Evolutionary conservation across 2,888 invertebrate genomes (phyloP).

Genomic region (Phaedon cochleariae): DNA sequence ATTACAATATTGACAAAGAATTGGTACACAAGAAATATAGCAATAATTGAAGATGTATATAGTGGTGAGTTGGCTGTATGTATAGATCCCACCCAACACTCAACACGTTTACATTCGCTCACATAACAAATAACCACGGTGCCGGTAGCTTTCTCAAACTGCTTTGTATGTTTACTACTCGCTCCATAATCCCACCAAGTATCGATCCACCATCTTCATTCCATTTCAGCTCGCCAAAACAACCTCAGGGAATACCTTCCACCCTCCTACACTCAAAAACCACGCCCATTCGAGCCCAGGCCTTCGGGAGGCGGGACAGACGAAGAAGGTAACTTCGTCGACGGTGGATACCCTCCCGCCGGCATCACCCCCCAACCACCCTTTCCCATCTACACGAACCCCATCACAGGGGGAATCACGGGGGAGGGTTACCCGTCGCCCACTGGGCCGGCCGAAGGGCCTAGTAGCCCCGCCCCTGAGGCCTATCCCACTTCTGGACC

Average conservation of each 20-base stretch:
- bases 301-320: conserved; percentile 29
- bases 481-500: conserved; percentile 23
- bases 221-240: conserved; percentile 70
- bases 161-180: not conserved
- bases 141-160: not conserved
- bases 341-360: conserved; percentile 52
- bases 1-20: no score
- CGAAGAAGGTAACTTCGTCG: conserved; percentile 38
- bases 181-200: no score
- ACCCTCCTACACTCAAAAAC: conserved; percentile 71
- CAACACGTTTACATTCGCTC: no score
- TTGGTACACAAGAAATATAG: no score
- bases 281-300: conserved; percentile 73
- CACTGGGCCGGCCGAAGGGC: conserved; percentile 7
- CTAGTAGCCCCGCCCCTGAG: conserved; percentile 26
- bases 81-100: no score
- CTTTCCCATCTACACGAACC: conserved; percentile 52
- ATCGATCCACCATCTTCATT: no score
- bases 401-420: conserved; percentile 52
- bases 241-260: conserved; percentile 67
- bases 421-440: conserved; percentile 44
- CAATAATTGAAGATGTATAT: no score
- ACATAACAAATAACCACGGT: not conserved
- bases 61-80: no score
- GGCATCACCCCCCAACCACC: conserved; percentile 58